Conservation (phyloP, 2,113 vertebrate species). For the Oxyura jamaicensis region DNA sequence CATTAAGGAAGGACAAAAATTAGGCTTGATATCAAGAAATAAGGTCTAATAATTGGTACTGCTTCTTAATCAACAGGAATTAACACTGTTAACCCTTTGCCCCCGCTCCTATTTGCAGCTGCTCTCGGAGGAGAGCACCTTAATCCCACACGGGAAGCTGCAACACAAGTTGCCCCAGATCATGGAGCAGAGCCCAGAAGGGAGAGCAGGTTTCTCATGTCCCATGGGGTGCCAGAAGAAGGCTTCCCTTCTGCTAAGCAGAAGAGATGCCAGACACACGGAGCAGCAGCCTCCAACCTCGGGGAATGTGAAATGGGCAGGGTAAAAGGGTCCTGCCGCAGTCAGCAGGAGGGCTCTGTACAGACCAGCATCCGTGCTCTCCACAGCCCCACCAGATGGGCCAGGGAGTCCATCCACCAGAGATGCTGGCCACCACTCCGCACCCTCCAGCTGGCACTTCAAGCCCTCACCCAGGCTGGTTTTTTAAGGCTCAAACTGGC, state of each 20-base stretch:
- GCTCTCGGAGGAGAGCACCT: not conserved
- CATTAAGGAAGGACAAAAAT: slow-evolving; percentile 43
- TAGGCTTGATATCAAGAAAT: slow-evolving; percentile 41
- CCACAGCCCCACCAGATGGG: not conserved
- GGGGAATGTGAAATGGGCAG: not conserved
- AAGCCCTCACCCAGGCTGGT: not conserved
- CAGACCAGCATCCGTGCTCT: not conserved
- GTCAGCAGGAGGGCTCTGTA: not conserved
- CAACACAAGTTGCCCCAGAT: not conserved
- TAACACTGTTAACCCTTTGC: not conserved
- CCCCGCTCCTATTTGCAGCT: not conserved
- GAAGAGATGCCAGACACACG: not conserved
- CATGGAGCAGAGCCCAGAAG: not conserved
- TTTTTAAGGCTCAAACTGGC: not conserved
- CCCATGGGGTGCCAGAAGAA: not conserved
- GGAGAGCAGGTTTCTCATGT: not conserved
- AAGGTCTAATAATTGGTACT: slow-evolving; percentile 45
- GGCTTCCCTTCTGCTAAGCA: not conserved
- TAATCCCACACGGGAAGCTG: not conserved
- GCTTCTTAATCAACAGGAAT: slow-evolving; percentile 1
- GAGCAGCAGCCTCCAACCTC: not conserved
- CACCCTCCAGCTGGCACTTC: not conserved
- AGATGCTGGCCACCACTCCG: not conserved
- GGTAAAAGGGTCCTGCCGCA: not conserved
- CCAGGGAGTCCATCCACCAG: not conserved